phyloP scores from a whole-genome alignment of 2,888 invertebrate genomes.

The Limenitis camilla region DNA sequence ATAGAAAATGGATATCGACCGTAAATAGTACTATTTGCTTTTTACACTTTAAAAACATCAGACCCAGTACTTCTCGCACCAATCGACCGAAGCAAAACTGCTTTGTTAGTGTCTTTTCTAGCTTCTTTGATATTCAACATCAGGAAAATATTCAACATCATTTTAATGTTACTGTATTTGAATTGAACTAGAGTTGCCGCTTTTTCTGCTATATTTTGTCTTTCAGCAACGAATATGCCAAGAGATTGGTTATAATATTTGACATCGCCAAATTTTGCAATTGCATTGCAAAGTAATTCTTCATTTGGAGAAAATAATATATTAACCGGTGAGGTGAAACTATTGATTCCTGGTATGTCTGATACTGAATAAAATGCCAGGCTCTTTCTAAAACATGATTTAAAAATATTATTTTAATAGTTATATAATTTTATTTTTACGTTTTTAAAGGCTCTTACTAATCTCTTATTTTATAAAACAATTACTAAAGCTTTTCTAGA shows the following conservation, averaged over 20 bases:
- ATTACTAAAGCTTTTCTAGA: conserved; percentile 75
- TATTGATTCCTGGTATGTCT: conserved; percentile 80
- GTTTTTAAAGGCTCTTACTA: too few species aligned
- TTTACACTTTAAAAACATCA: conserved; percentile 39
- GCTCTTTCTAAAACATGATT: conserved; percentile 55
- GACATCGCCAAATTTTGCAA: too few species aligned
- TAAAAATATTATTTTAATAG: not conserved
- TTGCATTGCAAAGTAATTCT: conserved; percentile 66
- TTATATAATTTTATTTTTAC: too few species aligned
- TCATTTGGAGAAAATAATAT: conserved; percentile 32
- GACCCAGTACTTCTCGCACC: conserved; percentile 32
- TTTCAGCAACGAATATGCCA: conserved; percentile 72
- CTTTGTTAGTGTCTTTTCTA: conserved; percentile 33
- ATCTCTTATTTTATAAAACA: not conserved
- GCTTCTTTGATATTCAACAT: conserved; percentile 37
- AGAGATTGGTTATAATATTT: conserved; percentile 46
- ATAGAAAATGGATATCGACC: conserved; percentile 79
- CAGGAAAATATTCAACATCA: too few species aligned
- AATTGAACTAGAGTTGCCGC: conserved; percentile 73
- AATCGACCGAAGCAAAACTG: conserved; percentile 23
- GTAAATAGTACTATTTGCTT: conserved; percentile 41
- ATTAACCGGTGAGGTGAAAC: conserved; percentile 48
- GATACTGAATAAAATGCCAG: conserved; percentile 79
- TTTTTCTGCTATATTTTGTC: conserved; percentile 59
- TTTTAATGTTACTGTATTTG: conserved; percentile 53